Base-by-base conservation (phyloP, 2,797 vertebrate species). In the Crocidura indochinensis region DNA sequence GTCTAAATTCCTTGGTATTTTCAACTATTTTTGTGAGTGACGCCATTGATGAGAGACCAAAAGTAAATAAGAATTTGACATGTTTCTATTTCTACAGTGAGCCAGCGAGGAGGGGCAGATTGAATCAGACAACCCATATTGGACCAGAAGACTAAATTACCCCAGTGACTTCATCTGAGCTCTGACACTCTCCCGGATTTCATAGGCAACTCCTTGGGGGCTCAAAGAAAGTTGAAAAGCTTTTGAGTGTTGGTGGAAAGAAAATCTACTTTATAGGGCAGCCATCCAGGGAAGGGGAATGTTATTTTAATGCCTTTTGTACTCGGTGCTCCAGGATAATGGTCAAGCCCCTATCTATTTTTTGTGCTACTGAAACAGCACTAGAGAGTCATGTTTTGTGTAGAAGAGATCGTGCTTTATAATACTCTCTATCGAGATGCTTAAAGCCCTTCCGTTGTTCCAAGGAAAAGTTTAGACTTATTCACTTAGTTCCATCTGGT, bases 271-370 rank as follows among this genome's bases (percentile, higher is more conserved):
- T 85, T 74, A 74, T 72, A 88, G 20, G 51, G 79, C 79, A 76
- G 85, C 75, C 79, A 29, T 47, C 7, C 60, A 64, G 72, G 86
- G 75, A 44, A 84, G 62, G 91, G 75, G 20, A 51, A 31, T 88
- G 84, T 83, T 91, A 80, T 89, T 87, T 93, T 93, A 92, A 92
- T 82, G 91, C 64, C 64, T 88, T 49, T 91, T 67, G 77, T 78
- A 67, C 75, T 88, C 24, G 0, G 69, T 15, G 10, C 72, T 93
- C 47, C 56, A 31, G 64, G 26, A 22, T 29, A 91, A 88, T 0
- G 12, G 62, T 91, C 74, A 49, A 83, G 78, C 88, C 53, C 72
- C 62, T 44, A 60, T 53, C 24, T 29, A 81, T 64, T 80, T 53
- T 85, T 20, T 9, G 29, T 51, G 47, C 64, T 71, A 24, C 71